phyloP scores from a whole-genome alignment of 2,113 vertebrate genomes.

The Solea senegalensis region DNA sequence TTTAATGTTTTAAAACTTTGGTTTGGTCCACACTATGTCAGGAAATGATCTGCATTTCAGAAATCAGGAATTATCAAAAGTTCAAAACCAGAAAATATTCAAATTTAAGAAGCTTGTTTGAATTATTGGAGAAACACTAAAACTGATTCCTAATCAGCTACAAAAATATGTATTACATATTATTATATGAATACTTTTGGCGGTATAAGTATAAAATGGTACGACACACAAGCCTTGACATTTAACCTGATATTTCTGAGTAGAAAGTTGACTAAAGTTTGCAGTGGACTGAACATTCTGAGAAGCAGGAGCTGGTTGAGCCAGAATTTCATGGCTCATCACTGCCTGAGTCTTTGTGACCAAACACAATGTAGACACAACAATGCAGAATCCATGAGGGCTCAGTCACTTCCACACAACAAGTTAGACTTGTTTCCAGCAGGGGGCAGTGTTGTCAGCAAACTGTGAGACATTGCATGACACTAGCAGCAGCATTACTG shows the following conservation, averaged over 20 bases:
- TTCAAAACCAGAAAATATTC: too few relatives aligned
- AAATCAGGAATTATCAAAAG: too few relatives aligned
- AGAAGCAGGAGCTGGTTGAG: slow-evolving; percentile 53
- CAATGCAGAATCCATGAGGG: slow-evolving; percentile 12
- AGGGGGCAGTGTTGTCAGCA: slow-evolving; percentile 53
- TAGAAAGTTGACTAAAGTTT: slow-evolving; percentile 12
- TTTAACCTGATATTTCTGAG: neutral
- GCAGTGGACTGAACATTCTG: neutral
- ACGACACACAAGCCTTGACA: neutral
- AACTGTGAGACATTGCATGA: slow-evolving; percentile 31
- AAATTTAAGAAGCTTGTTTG: too few relatives aligned
- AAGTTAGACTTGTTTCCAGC: slow-evolving; percentile 47
- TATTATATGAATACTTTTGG: too few relatives aligned
- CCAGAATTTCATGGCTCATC: slow-evolving; percentile 50
- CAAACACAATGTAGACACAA: slow-evolving; percentile 32
- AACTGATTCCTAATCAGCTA: too few relatives aligned
- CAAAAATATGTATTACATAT: too few relatives aligned
- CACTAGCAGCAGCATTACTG: slow-evolving; percentile 32
- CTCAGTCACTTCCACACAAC: neutral
- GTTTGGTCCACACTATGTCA: too few relatives aligned
- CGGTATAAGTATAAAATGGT: too few relatives aligned
- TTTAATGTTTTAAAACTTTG: too few relatives aligned
- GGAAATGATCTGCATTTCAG: too few relatives aligned
- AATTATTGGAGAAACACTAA: too few relatives aligned
- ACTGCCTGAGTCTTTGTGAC: slow-evolving; percentile 25